A percentile compares a stretch with the other conserved stretches of the same genome.
Evolutionary conservation across 2,888 invertebrate genomes (phyloP).

Genomic region (Drosophila merina): DNA sequence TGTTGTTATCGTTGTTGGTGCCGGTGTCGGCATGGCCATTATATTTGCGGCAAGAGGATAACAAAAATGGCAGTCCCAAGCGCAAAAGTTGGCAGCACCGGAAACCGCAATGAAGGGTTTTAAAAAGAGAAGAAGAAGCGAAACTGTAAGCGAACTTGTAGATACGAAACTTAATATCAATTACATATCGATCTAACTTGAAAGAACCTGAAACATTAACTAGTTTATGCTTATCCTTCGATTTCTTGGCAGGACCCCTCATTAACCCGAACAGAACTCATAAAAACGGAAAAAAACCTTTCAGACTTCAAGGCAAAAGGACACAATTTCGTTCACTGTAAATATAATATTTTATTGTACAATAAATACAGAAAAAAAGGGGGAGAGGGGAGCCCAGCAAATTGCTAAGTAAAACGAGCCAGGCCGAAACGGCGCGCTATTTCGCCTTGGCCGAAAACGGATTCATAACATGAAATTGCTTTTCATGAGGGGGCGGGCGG

Average conservation of each 20-base stretch:
- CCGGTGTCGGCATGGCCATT: constrained; percentile 27
- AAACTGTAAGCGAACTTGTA: background rate
- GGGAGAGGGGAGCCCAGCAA: constrained; percentile 4
- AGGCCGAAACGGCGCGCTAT: constrained; percentile 49
- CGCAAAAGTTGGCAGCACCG: constrained; percentile 58
- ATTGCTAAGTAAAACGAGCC: constrained; percentile 35
- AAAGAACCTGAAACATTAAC: background rate
- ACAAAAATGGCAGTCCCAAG: constrained; percentile 62
- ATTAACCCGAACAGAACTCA: constrained; percentile 16
- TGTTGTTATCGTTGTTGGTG: constrained; percentile 22
- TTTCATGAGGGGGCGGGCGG: constrained; percentile 63
- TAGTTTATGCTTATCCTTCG: background rate
- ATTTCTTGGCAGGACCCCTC: constrained; percentile 2
- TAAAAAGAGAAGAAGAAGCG: background rate
- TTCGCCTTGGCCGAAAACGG: constrained; percentile 67
- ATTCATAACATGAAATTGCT: constrained; percentile 78
- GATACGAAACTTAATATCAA: background rate
- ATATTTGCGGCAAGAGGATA: constrained; percentile 57
- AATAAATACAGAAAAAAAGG: constrained; percentile 61
- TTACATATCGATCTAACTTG: background rate
- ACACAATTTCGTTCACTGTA: constrained; percentile 67
- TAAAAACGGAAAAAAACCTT: constrained; percentile 38
- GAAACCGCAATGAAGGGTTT: constrained; percentile 28
- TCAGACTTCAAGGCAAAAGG: constrained; percentile 45
- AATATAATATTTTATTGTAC: constrained; percentile 79